Conservation (phyloP, 2,888 invertebrate species). For the Catotricha subobsoleta region DNA sequence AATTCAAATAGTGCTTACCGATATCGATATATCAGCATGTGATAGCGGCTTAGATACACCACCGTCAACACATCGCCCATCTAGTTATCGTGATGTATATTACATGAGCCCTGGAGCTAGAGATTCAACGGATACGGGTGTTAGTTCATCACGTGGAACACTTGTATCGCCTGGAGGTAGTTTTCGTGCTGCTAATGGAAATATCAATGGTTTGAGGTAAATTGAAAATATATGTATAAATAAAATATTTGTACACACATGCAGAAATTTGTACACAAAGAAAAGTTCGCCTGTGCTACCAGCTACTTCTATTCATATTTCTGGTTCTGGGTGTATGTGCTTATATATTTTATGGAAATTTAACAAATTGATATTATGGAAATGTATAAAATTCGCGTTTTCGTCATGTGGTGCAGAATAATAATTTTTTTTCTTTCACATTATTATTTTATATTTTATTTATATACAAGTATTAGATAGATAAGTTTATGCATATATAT, state of each 20-base stretch:
- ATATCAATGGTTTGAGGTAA: constrained; percentile 7
- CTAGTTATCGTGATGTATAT: constrained; percentile 26
- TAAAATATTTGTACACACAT: no score
- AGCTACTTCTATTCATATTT: no score
- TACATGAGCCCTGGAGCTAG: constrained; percentile 16
- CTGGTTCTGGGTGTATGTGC: no score
- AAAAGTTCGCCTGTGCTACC: no score
- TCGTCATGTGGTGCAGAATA: not conserved
- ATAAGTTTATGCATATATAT: no score
- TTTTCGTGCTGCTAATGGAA: constrained; percentile 23
- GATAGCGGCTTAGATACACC: constrained; percentile 31
- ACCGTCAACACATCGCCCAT: constrained; percentile 30
- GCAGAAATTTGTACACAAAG: no score
- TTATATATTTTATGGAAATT: constrained; percentile 1
- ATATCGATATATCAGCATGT: constrained; percentile 37
- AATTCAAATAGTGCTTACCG: constrained; percentile 39
- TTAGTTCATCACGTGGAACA: constrained; percentile 28
- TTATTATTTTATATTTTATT: not conserved
- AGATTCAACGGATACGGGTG: constrained; percentile 26
- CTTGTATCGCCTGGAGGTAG: constrained; percentile 26
- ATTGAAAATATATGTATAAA: not conserved
- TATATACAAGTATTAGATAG: no score
- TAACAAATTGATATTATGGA: constrained; percentile 1
- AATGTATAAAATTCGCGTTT: not conserved
- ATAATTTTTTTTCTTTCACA: not conserved